Evolutionary conservation across 2,888 invertebrate species (phyloP).

Genomic region (Serrognathus titanus): DNA sequence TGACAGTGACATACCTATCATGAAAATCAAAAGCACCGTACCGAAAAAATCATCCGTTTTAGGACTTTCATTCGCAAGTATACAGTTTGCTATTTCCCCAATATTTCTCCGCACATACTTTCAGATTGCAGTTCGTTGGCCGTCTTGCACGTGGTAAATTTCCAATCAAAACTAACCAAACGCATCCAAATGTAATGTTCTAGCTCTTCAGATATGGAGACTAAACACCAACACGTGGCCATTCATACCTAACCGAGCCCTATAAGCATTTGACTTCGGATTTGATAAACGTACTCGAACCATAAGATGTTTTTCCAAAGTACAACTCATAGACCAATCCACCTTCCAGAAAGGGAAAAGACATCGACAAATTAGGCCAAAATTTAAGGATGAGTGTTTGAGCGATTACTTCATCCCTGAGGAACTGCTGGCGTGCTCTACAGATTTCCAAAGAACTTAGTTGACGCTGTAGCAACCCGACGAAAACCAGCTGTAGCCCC

Average conservation of each 20-base stretch:
- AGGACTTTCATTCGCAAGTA: no score
- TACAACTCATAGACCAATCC: not conserved
- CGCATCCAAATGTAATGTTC: not conserved
- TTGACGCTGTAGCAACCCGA: no score
- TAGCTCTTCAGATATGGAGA: slow-evolving; percentile 16
- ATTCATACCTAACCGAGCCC: slow-evolving; percentile 10
- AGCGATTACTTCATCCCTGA: slow-evolving; percentile 54
- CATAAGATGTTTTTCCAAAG: not conserved
- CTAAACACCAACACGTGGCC: not conserved
- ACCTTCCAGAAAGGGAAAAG: slow-evolving; percentile 57
- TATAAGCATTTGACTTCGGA: slow-evolving; percentile 5
- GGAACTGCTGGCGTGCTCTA: slow-evolving; percentile 59
- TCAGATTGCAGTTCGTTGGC: no score
- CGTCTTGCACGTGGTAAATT: no score
- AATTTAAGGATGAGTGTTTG: slow-evolving; percentile 57
- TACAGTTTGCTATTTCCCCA: no score
- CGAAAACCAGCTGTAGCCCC: slow-evolving; percentile 63
- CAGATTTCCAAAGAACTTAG: slow-evolving; percentile 67
- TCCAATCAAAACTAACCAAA: no score
- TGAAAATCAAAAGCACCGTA: no score
- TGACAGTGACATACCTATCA: no score
- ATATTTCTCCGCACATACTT: no score
- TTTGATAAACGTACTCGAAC: slow-evolving; percentile 9
- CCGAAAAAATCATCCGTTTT: no score
- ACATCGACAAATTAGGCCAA: slow-evolving; percentile 55